Base-by-base conservation (phyloP, 2,797 vertebrate species). In the Denticeps clupeoides region DNA sequence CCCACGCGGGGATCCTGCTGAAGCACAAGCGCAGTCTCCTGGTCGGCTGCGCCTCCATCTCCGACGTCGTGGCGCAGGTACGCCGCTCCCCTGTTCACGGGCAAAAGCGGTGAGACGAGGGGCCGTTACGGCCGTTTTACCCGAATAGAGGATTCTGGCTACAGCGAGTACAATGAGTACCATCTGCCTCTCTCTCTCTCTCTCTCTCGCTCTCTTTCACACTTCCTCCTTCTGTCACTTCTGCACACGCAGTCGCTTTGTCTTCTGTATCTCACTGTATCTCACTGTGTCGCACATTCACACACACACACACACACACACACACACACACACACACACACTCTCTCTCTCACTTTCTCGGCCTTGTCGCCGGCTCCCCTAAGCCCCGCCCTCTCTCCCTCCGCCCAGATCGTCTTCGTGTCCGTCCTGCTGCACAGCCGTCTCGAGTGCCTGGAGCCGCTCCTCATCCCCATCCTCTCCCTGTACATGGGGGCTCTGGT, bases 1-100 rank as follows among this genome's bases (percentile, higher is more conserved):
- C 94, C 55, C 95, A 99, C 57, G 94, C 94, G 55, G 95, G 95
- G 60, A 99, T 99, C 64, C 88, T 99, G 51, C 75, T 99, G 58
- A 99, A 99, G 82, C 92, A 98, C 80, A 99, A 99, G 51, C 87
- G 89, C 82, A 99, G 95, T 53, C 88, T 97, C 75, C 83, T 99
- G 3, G 95, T 99, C 15, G 95, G 95, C 69, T 97, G 93, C 33
- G 95, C 94, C 67, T 99, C 95, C n/a, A 93, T 99, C 73, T 97
- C 94, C 47, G 95, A 99, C 55, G 95, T 98, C 41, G 81, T 97
- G 72, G 87, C 89, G 68, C 95, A 99, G 90, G 95, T 97, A 77
- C 74, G 24, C 1, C 26, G 13, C 25, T 7, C 8, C 45, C 33
- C 15, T 37, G 31, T 4, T 12, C 12, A n/a, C n/a, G n/a, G n/a